Base-by-base conservation (phyloP, 2,888 invertebrate species). In the Beris chalybata region DNA sequence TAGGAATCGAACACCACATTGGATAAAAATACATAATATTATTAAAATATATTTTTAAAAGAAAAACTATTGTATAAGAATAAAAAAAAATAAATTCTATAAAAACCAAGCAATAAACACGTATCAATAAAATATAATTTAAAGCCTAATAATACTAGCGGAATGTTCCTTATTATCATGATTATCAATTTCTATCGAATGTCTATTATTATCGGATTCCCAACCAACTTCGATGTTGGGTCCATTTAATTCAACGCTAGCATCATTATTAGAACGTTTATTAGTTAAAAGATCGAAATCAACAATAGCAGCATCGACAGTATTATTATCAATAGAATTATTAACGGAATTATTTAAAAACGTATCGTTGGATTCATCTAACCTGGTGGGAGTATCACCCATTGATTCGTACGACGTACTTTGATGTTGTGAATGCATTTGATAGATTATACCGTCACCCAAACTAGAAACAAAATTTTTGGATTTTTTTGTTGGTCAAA, bases 361-460 rank as follows among this genome's bases (percentile, higher is more conserved):
- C 74, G 76, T 79, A 75, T 79, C 78, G 74, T 78, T 78, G 69
- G 78, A 73, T 50, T 77, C 75, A 70, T 87, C 90, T 89, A 88
- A 90, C 89, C 91, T 91, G 85, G 88, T 61, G 11, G 61, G 61
- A 81, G 88, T 91, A 83, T 87, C 89, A 83, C 92, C 93, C 93
- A 93, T 93, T 75, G 93, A 92, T 84, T 93, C 89, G 87, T 94
- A 93, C 77, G 84, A 83, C 82, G 84, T 85, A 79, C 84, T 82
- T 81, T 90, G 89, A 78, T 85, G 85, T 77, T 84, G 84, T 76
- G 88, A 86, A 76, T 90, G 88, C 80, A 91, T 91, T 75, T 91
- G 91, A 86, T 85, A 95, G 83, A 86, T 87, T 82, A 91, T 87
- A 83, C 94, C 95, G 84, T 94, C 92, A 82, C 94, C 93, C 84